phyloP scores from a whole-genome alignment of 2,797 vertebrate species.

The Agapornis canus region DNA sequence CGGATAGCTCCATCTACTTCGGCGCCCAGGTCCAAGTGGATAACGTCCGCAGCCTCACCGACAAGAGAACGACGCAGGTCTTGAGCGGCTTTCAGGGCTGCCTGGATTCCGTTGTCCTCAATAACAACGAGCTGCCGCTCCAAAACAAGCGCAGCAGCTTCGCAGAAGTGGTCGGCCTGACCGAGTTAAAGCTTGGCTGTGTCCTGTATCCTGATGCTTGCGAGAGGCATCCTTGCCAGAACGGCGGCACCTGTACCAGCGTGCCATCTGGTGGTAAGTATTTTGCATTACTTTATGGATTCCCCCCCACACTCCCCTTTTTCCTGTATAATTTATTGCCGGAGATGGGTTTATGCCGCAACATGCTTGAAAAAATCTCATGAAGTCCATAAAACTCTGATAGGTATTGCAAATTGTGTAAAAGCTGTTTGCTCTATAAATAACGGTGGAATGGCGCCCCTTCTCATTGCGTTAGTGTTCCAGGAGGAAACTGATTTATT shows the following conservation, averaged over 20 bases:
- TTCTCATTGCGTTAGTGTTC: constrained; percentile 47
- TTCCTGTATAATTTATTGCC: not conserved
- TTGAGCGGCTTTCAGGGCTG: constrained; percentile 94
- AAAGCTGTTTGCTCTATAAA: constrained; percentile 57
- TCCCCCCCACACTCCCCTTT: accelerated
- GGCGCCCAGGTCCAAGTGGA: constrained; percentile 91
- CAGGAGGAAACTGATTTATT: constrained; percentile 62
- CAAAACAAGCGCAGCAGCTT: constrained; percentile 94
- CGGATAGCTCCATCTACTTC: constrained; percentile 88
- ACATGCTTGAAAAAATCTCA: constrained; percentile 37
- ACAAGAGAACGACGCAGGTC: constrained; percentile 84
- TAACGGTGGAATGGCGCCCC: constrained; percentile 13
- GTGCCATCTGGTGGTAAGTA: constrained; percentile 91
- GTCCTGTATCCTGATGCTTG: constrained; percentile 92
- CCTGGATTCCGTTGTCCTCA: constrained; percentile 91
- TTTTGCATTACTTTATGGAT: not conserved
- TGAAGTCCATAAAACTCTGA: constrained; percentile 54
- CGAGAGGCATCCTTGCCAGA: constrained; percentile 87
- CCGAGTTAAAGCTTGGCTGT: constrained; percentile 92
- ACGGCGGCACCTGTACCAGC: constrained; percentile 87
- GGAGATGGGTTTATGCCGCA: constrained; percentile 16
- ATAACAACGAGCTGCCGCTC: constrained; percentile 90
- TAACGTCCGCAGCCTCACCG: constrained; percentile 81
- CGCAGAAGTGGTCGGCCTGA: constrained; percentile 93
- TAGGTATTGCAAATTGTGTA: constrained; percentile 59